These are phyloP conservation scores for Panthera uncia DNA, from an alignment of 2,113 vertebrate species.

Conservation along the genomic window DNA sequence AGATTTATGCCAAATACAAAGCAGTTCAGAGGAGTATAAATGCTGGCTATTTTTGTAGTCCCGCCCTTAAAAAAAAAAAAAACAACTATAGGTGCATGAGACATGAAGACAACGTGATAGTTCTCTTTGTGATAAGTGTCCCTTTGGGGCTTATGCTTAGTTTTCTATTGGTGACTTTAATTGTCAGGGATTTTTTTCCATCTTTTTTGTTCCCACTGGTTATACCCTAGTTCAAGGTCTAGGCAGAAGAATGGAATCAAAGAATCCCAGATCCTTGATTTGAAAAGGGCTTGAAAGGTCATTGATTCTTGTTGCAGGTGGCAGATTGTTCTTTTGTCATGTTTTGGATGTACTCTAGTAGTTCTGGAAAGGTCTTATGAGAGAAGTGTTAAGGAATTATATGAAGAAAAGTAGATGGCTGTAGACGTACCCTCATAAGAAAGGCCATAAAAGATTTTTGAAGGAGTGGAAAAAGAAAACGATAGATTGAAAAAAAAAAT, in stretches of 20 bases:
- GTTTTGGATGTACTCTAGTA: not conserved
- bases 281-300: not conserved
- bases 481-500: not conserved
- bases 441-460: not conserved
- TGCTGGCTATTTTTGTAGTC: not conserved
- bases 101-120: not conserved
- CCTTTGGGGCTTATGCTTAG: not conserved
- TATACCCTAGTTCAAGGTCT: not conserved
- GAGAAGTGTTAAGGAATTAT: not conserved
- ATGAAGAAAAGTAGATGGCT: not conserved
- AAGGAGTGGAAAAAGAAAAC: not conserved
- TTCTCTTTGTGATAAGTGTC: not conserved
- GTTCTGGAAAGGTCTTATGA: not conserved
- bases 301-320: not conserved
- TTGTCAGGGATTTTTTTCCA: conserved; percentile 17
- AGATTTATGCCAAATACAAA: conserved; percentile 56
- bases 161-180: conserved; percentile 26
- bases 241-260: not conserved
- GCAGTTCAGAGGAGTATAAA: conserved; percentile 56
- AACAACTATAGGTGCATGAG: not conserved
- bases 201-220: not conserved
- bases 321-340: not conserved
- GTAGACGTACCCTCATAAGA: not conserved
- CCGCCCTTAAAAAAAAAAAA: conserved; percentile 20
- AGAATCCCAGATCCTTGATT: not conserved